Evolutionary conservation across 2,888 invertebrate genomes (phyloP).

Genomic region (Tridacna gigas): DNA sequence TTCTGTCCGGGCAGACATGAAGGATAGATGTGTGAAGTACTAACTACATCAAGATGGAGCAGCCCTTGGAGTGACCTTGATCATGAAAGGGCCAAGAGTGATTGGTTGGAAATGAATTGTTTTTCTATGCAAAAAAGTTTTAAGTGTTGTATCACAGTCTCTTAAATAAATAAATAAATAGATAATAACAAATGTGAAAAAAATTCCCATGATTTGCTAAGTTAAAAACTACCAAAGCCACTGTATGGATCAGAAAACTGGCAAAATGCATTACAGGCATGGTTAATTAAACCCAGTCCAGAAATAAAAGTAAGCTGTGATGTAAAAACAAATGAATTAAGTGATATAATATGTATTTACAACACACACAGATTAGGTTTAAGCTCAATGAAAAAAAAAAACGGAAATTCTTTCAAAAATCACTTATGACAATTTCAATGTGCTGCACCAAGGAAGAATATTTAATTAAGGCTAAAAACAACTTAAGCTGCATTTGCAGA

Average conservation of each 20-base stretch:
- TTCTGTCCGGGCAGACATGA: constrained; percentile 32
- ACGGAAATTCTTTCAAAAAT: no score
- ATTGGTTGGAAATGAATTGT: constrained; percentile 60
- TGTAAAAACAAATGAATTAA: no score
- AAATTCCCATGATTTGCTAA: constrained; percentile 63
- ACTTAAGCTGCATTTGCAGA: no score
- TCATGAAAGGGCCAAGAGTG: constrained; percentile 31
- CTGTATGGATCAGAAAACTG: background rate
- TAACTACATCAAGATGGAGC: constrained; percentile 55
- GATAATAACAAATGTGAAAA: constrained; percentile 66
- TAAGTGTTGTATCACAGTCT: constrained; percentile 65
- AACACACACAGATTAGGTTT: no score
- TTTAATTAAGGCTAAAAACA: no score
- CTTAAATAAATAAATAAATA: constrained; percentile 71
- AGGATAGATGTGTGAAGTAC: constrained; percentile 48
- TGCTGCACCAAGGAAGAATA: no score
- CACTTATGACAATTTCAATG: no score
- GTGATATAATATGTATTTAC: no score
- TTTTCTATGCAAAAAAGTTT: constrained; percentile 64
- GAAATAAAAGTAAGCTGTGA: no score
- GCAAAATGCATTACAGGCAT: background rate
- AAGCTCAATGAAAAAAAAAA: no score
- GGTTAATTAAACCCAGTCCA: no score
- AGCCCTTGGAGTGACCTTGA: constrained; percentile 12
- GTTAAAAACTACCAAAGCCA: constrained; percentile 54